A percentile compares a stretch with the other conserved stretches of the same genome.
Conservation (phyloP, 2,888 invertebrate species). For the Selenia dentaria region DNA sequence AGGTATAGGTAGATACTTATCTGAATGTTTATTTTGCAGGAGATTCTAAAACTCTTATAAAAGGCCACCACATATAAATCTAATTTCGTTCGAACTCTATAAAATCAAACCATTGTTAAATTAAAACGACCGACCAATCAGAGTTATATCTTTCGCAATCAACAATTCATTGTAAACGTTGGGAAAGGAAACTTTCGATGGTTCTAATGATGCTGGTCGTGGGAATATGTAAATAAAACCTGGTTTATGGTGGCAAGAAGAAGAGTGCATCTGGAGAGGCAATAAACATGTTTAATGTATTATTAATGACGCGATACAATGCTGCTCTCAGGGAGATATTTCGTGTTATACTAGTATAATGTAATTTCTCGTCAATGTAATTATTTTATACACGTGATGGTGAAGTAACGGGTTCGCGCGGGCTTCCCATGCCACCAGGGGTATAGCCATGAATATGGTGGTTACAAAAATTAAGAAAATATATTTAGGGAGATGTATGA, state of each 20-base stretch:
- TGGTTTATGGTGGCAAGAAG: slow-evolving; percentile 28
- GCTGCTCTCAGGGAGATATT: slow-evolving; percentile 4
- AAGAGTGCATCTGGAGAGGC: slow-evolving; percentile 37
- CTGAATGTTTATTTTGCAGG: too few relatives aligned
- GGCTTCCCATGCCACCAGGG: too few relatives aligned
- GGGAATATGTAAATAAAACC: slow-evolving; percentile 34
- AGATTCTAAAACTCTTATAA: background rate
- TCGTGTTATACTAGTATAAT: too few relatives aligned
- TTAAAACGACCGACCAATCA: slow-evolving; percentile 11
- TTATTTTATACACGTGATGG: too few relatives aligned
- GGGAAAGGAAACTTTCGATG: background rate
- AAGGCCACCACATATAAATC: background rate
- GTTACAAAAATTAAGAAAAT: too few relatives aligned
- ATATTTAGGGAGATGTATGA: too few relatives aligned
- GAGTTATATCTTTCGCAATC: slow-evolving; percentile 12
- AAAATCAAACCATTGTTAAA: slow-evolving; percentile 5
- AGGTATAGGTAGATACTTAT: too few relatives aligned
- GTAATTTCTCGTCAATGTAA: too few relatives aligned
- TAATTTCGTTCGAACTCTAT: slow-evolving; percentile 4
- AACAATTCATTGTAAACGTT: background rate
- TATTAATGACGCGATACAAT: slow-evolving; percentile 27
- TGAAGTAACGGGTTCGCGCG: too few relatives aligned
- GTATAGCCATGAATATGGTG: too few relatives aligned
- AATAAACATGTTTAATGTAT: slow-evolving; percentile 36
- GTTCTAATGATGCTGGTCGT: slow-evolving; percentile 1